Evolutionary conservation across 2,113 vertebrate genomes (phyloP).

Genomic region (Chaenocephalus aceratus): DNA sequence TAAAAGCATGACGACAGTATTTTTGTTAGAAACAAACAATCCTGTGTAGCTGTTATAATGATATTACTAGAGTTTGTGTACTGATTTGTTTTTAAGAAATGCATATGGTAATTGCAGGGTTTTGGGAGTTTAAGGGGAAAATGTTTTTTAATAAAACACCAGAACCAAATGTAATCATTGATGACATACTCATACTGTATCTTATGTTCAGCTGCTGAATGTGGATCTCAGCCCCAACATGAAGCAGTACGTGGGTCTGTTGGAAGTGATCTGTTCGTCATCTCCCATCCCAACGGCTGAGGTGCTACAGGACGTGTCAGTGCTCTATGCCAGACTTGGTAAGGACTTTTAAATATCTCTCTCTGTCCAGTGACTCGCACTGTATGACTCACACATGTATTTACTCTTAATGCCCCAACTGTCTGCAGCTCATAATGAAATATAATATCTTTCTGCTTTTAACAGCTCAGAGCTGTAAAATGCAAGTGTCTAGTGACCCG

Average conservation of each 20-base stretch:
- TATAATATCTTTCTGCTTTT: slow-evolving; percentile 23
- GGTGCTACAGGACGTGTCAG: slow-evolving; percentile 82
- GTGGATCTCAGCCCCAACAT: slow-evolving; percentile 79
- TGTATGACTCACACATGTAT: slow-evolving; percentile 3
- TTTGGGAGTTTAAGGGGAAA: neutral
- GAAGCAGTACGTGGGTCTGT: slow-evolving; percentile 82
- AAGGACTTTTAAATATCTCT: slow-evolving; percentile 24
- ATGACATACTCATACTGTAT: neutral
- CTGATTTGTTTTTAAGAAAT: too few relatives aligned
- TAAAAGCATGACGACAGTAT: too few relatives aligned
- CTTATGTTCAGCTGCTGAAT: slow-evolving; percentile 66
- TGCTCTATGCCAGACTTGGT: slow-evolving; percentile 84
- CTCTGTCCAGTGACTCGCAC: slow-evolving; percentile 10
- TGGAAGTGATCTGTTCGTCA: slow-evolving; percentile 80
- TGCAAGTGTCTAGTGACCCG: slow-evolving; percentile 48
- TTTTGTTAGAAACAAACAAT: too few relatives aligned
- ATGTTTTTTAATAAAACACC: neutral
- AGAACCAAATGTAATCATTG: neutral
- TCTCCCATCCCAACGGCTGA: slow-evolving; percentile 71
- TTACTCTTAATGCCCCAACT: slow-evolving; percentile 25
- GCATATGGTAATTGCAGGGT: neutral
- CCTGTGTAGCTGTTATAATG: too few relatives aligned
- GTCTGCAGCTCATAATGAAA: slow-evolving; percentile 1
- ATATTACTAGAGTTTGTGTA: too few relatives aligned
- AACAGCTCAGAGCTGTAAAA: slow-evolving; percentile 81